These are phyloP conservation scores for Scolopax bukidnonensis DNA, from an alignment of 2,797 vertebrate genomes.

Conservation along the genomic window DNA sequence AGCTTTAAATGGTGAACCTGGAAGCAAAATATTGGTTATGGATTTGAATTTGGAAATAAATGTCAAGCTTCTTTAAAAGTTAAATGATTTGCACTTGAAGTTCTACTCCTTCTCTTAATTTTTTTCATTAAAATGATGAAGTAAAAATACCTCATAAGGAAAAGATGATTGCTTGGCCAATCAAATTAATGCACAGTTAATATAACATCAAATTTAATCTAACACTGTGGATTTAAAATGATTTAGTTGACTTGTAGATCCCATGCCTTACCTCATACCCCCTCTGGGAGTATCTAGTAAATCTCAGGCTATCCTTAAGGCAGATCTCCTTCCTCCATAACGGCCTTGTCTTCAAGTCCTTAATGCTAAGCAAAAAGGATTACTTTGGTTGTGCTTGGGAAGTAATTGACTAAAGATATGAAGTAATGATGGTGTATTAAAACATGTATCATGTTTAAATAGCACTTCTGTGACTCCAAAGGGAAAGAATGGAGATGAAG, in stretches of 20 bases:
- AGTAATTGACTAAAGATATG: slow-evolving; percentile 21
- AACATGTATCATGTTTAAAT: slow-evolving; percentile 47
- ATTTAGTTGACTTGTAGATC: background rate
- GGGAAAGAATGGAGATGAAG: slow-evolving; percentile 4
- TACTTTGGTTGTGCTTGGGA: slow-evolving; percentile 13
- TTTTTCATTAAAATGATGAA: background rate
- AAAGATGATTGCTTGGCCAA: background rate
- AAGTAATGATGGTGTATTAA: slow-evolving; percentile 24
- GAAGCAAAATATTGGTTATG: background rate
- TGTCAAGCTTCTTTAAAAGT: background rate
- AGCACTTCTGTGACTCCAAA: slow-evolving; percentile 38
- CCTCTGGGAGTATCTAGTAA: background rate
- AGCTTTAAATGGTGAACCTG: background rate
- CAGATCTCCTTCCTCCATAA: background rate
- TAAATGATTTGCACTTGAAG: background rate
- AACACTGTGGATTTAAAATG: background rate
- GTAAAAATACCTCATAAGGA: background rate
- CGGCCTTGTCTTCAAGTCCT: background rate
- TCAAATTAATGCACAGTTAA: background rate
- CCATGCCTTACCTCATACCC: background rate
- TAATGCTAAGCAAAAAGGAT: background rate
- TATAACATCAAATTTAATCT: background rate
- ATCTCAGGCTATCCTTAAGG: background rate
- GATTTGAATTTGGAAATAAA: background rate
- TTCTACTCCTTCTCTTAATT: background rate